Conservation (phyloP, 35 echinoderm and acorn worm species). For the Lytechinus variegatus region DNA sequence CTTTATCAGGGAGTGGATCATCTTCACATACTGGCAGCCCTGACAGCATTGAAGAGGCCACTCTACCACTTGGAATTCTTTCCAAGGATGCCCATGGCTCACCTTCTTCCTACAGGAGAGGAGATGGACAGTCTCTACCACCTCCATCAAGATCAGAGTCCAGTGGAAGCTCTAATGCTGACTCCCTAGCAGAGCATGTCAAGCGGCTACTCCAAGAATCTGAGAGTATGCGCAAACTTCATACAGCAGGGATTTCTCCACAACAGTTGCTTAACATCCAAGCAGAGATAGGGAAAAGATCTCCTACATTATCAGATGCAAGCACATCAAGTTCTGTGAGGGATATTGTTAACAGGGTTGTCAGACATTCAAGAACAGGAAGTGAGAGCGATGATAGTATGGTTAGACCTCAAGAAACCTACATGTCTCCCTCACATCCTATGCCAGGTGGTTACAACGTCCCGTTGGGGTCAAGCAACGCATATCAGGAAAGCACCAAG, state of each 20-base stretch:
- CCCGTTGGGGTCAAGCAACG: not conserved
- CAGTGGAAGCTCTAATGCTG: slow-evolving; percentile 41
- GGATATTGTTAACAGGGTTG: slow-evolving; percentile 68
- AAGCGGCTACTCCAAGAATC: slow-evolving; percentile 45
- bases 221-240: slow-evolving; percentile 48
- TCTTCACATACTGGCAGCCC: slow-evolving; percentile 58
- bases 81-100: slow-evolving; percentile 26
- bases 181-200: slow-evolving; percentile 66
- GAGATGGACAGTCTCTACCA: slow-evolving; percentile 27
- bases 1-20: slow-evolving; percentile 35
- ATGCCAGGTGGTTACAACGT: not conserved
- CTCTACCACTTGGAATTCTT: slow-evolving; percentile 44
- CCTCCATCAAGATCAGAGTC: slow-evolving; percentile 43
- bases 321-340: slow-evolving; percentile 80
- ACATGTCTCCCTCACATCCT: not conserved
- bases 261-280: not conserved
- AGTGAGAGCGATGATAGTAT: slow-evolving; percentile 45
- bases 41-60: slow-evolving; percentile 67
- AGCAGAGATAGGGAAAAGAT: slow-evolving; percentile 29
- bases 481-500: not conserved
- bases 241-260: not conserved
- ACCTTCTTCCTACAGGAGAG: slow-evolving; percentile 22
- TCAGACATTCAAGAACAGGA: slow-evolving; percentile 24
- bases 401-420: not conserved
- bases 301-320: slow-evolving; percentile 71